Base-by-base conservation (phyloP, 2,888 invertebrate genomes). In the Athalia cordata region DNA sequence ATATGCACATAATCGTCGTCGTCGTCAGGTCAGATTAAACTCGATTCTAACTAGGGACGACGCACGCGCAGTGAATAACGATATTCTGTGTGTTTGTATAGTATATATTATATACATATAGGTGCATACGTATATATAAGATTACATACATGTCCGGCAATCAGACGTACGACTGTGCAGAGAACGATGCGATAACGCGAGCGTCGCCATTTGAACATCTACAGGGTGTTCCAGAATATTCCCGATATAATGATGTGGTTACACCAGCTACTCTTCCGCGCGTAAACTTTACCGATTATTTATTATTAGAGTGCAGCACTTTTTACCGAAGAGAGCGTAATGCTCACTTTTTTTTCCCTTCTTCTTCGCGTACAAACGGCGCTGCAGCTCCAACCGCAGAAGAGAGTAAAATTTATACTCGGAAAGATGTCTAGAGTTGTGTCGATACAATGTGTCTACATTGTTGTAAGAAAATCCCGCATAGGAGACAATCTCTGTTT, bases 161-260 rank as follows among this genome's bases (percentile, higher is more conserved):
- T 45, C 64, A 6, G 64, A 64, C 64, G 8, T 61, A 61, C 8
- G 29, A 7, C 4, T 61, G 29, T 15, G 29, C 2, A 61, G 6
- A n/a, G 7, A 29, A 29, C 29, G 29, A 65, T 65, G 49, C 65
- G 49, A 65, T 65, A 49, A 65, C 65, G n/a, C 49, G 29, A 29
- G 29, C 29, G 13, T 65, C 65, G 65, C 7, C 8, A 47, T 65
- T 47, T 45, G 7, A 49, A 59, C n/a, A 59, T 47, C 13, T 47
- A 65, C 65, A 13, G 47, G 49, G 47, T 49, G 65, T 65, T 49
- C 4, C 8, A 65, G 3, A 49, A 49, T 11, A 11, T 4, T 64
- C 6, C 1, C 11, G 11, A 57, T 57, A 57, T 57, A 57, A 57
- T 8, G 29, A 29, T 2, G 29, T 29, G 29, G 29, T 29, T 29